These are phyloP conservation scores for Venusia cambrica DNA, from an alignment of 2,888 invertebrate genomes.

Conservation along the genomic window DNA sequence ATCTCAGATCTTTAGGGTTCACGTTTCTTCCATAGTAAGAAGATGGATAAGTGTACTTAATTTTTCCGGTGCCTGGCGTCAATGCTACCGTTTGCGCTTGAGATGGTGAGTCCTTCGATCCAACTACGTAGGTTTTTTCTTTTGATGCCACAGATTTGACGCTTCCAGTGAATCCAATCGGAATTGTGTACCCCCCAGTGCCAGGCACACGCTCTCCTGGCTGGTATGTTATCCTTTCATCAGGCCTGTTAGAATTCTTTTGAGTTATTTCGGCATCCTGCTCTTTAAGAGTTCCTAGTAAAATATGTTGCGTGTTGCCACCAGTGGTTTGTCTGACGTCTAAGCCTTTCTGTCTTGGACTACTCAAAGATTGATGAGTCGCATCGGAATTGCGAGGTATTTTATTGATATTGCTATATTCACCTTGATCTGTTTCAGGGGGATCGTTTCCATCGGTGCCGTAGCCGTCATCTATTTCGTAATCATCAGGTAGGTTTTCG, in stretches of 20 bases:
- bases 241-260: constrained; percentile 73
- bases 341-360: constrained; percentile 51
- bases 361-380: constrained; percentile 58
- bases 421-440: constrained; percentile 70
- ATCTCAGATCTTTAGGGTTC: constrained; percentile 59
- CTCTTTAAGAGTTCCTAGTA: constrained; percentile 80
- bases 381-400: constrained; percentile 58
- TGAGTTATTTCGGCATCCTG: constrained; percentile 83
- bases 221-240: constrained; percentile 81
- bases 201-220: constrained; percentile 86
- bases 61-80: constrained; percentile 72
- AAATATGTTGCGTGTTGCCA: constrained; percentile 83
- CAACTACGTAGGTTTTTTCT: constrained; percentile 79
- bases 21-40: constrained; percentile 51
- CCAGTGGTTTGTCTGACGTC: constrained; percentile 73
- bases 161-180: constrained; percentile 85
- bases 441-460: constrained; percentile 61
- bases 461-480: constrained; percentile 64
- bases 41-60: constrained; percentile 56
- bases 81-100: constrained; percentile 84
- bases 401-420: constrained; percentile 83
- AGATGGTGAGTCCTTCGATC: constrained; percentile 81
- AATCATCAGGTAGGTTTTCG: constrained; percentile 55
- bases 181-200: constrained; percentile 84
- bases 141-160: constrained; percentile 84